Evolutionary conservation across 2,797 vertebrate species (phyloP).

Genomic region (Danionella dracula): DNA sequence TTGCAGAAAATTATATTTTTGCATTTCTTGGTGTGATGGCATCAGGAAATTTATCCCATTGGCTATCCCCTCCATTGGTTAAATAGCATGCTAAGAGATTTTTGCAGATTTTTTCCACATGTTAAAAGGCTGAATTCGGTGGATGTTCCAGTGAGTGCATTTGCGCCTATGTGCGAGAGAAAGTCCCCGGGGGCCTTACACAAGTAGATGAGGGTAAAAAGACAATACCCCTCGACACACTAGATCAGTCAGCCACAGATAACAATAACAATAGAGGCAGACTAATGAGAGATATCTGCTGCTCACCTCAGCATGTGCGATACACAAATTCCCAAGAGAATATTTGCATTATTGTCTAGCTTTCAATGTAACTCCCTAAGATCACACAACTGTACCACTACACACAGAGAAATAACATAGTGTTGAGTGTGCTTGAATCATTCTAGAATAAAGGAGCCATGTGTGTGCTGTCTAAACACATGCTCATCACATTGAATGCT

Average conservation of each 20-base stretch:
- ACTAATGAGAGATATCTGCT: slow-evolving; percentile 62
- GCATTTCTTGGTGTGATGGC: not conserved
- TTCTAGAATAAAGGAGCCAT: slow-evolving; percentile 68
- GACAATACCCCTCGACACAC: slow-evolving; percentile 57
- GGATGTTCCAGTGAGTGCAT: not conserved
- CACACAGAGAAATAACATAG: not conserved
- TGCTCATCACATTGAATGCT: slow-evolving; percentile 55
- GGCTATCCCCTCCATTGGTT: not conserved
- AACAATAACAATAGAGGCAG: slow-evolving; percentile 61
- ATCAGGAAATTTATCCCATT: slow-evolving; percentile 16
- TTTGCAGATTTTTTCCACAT: slow-evolving; percentile 2
- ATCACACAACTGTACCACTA: not conserved
- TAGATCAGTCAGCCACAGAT: slow-evolving; percentile 60
- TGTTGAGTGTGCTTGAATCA: slow-evolving; percentile 23
- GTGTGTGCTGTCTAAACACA: slow-evolving; percentile 64
- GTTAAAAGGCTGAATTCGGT: slow-evolving; percentile 1
- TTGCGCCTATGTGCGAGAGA: not conserved
- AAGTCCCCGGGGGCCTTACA: slow-evolving; percentile 47
- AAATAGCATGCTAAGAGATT: not conserved
- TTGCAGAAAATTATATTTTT: not conserved
- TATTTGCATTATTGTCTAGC: slow-evolving; percentile 4
- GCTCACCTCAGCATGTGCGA: slow-evolving; percentile 49
- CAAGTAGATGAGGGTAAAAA: slow-evolving; percentile 53
- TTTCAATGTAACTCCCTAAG: not conserved
- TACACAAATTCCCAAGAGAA: not conserved